These are phyloP conservation scores for Discoglossus pictus DNA, from an alignment of 2,797 vertebrate species.

Conservation along the genomic window DNA sequence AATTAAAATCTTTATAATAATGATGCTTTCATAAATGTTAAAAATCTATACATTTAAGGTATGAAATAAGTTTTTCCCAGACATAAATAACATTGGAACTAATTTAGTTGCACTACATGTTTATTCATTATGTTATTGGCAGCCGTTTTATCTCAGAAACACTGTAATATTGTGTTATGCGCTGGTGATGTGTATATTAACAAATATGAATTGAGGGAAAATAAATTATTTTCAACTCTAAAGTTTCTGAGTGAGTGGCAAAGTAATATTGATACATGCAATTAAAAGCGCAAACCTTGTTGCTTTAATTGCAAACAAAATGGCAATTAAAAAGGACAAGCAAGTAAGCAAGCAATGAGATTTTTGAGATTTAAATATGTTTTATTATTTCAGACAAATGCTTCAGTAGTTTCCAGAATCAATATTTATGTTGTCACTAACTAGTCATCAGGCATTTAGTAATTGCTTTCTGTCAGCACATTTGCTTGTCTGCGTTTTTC, in stretches of 20 bases:
- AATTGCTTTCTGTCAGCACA: conserved; percentile 49
- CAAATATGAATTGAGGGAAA: too few species aligned
- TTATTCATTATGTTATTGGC: conserved; percentile 4
- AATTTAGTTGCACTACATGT: background rate
- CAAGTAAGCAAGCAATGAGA: conserved; percentile 9
- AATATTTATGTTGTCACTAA: conserved; percentile 45
- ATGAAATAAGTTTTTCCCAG: conserved; percentile 7
- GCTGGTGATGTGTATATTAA: too few species aligned
- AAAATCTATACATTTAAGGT: conserved; percentile 4
- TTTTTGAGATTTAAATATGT: conserved; percentile 40
- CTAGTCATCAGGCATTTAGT: background rate
- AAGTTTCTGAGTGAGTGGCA: background rate
- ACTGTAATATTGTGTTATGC: too few species aligned
- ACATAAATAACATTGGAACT: conserved; percentile 19
- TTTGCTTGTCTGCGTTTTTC: conserved; percentile 37
- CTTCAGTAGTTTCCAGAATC: conserved; percentile 22
- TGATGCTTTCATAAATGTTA: conserved; percentile 27
- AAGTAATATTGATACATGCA: background rate
- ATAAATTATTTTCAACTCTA: background rate
- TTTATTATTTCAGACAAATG: background rate
- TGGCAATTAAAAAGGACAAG: conserved; percentile 28
- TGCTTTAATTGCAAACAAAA: conserved; percentile 28
- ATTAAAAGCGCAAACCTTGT: conserved; percentile 29
- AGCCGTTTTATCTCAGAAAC: background rate
- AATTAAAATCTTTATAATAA: conserved; percentile 28